Base-by-base conservation (phyloP, 2,888 invertebrate genomes). In the Scelioninae gen. 2 region DNA sequence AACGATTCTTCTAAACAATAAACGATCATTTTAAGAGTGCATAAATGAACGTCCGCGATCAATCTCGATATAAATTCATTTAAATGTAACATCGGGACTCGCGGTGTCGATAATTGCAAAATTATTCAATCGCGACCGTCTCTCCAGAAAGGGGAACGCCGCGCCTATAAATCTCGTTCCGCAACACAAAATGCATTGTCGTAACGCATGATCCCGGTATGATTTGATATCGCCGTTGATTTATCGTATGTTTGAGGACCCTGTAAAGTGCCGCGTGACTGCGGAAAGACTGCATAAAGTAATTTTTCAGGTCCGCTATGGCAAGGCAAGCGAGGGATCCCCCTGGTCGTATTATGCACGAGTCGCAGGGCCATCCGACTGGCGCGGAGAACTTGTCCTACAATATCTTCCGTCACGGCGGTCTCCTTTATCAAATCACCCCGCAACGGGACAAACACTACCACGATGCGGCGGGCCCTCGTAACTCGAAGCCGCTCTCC, bases 391-490 rank as follows among this genome's bases (percentile, higher is more conserved):
- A 83, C 83, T 83, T 84, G 84, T 84, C 82, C 81, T 83, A 84
- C 84, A 83, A 84, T 83, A 84, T 84, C 83, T 84, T 84, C 84
- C 82, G 83, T 83, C 84, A 83, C 82, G 84, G 84, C 84, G 84
- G 84, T 78, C 81, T 81, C 84, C 84, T 84, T 84, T 84, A 84
- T 82, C 82, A 83, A 83, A 84, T 84, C 83, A 83, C 82, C 82
- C 81, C 77, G 78, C 81, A 81, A 82, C 82, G 80, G 76, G 76
- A 78, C 79, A 78, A 79, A 80, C 78, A 73, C 79, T 74, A 76
- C 73, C 76, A 71, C 73, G 70, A 70, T 72, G 75, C 61, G 73
- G 67, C 79, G 78, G 78, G 78, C 76, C 76, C 75, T 78, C 79
- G 79, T 78, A 78, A 77, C 77, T 78, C 78, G 76, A 65, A 68